Evolutionary conservation across 2,113 vertebrate genomes (phyloP).

Genomic region (Apodemus speciosus): DNA sequence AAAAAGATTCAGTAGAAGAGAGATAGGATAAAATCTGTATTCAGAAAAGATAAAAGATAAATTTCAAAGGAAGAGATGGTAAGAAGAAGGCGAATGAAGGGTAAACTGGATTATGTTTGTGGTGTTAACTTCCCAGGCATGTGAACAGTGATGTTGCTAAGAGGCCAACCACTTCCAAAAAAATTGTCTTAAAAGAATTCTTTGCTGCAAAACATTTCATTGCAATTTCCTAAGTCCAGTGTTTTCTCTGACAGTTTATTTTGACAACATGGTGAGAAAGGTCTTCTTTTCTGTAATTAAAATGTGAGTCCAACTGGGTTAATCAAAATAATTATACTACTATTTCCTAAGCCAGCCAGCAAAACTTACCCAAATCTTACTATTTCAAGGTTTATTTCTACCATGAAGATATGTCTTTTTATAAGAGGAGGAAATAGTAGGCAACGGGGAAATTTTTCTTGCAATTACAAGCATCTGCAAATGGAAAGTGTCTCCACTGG

Average conservation of each 20-base stretch:
- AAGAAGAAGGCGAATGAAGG: not conserved
- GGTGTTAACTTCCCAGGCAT: not conserved
- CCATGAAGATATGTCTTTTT: not conserved
- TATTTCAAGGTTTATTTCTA: not conserved
- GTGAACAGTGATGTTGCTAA: fast-evolving
- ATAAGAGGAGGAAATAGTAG: not conserved
- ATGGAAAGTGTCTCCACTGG: not conserved
- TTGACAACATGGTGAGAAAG: not conserved
- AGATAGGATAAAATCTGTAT: not conserved
- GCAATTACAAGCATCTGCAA: not conserved
- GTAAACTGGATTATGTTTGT: not conserved
- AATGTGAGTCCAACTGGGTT: not conserved
- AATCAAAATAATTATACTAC: not conserved
- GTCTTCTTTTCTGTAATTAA: constrained; percentile 2
- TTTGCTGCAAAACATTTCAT: not conserved
- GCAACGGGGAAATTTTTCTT: constrained; percentile 4
- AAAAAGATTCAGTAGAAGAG: not conserved
- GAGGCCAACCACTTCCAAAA: not conserved
- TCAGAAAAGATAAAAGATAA: not conserved
- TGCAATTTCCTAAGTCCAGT: not conserved
- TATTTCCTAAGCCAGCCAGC: not conserved
- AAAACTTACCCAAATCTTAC: not conserved
- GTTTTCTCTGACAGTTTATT: constrained; percentile 1
- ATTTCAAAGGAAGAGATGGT: not conserved
- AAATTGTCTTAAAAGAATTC: not conserved